Base-by-base conservation (phyloP, 2,888 invertebrate species). In the Drosophila barbarae region DNA sequence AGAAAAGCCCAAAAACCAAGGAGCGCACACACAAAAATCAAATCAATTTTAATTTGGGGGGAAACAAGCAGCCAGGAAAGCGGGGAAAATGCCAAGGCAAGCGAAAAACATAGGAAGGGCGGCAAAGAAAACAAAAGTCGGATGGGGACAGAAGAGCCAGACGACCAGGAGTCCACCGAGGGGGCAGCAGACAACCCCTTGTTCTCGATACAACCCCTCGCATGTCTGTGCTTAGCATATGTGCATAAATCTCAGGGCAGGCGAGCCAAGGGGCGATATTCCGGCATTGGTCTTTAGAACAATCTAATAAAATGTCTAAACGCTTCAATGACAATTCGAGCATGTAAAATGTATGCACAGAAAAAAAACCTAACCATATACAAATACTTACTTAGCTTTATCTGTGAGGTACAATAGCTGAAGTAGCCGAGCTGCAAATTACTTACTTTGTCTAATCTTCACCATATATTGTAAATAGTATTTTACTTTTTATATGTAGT, bases 261-360 rank as follows among this genome's bases (percentile, higher is more conserved):
- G 38, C 56, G 60, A 50, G 57, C 53, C 58, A 57, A 51, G 82
- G 82, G 67, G 69, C 77, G 83, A 74, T 63, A 49, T 60, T 52
- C 46, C 36, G 56, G 61, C 58, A 36, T 42, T 56, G 65, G 70
- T 73, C 77, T 74, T 72, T 72, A 72, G 76, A 80, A 72, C 86
- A 85, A 85, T 86, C 86, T 78, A 84, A 87, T 86, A 85, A 85
- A 84, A 87, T 87, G 86, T 75, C 80, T 86, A 86, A 87, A 86
- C 81, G 85, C 84, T 87, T 86, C 85, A 84, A 77, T 85, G 82
- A 79, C 84, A 86, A 86, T 81, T 86, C 84, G 76, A 87, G 83
- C 87, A 85, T 88, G 77, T 82, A 84, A 86, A 86, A 80, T 63
- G 59, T 50, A 56, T 53, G 60, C 60, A 63, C 54, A 28, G 30